A percentile compares a stretch with the other conserved stretches of the same genome.
Evolutionary conservation across 2,888 invertebrate genomes (phyloP).

Genomic region (Hydropsyche betteni): DNA sequence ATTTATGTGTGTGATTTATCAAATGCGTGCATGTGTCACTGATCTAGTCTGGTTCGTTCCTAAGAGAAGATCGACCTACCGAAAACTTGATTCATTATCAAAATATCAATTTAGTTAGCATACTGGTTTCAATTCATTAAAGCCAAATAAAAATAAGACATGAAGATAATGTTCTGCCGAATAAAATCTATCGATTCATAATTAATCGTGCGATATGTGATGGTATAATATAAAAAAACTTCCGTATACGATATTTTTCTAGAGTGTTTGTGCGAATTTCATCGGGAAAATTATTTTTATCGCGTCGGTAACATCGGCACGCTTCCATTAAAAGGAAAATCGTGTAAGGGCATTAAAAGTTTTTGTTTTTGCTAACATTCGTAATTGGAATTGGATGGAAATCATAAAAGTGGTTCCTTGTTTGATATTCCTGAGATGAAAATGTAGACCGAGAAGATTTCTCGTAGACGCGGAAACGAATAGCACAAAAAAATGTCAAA

Average conservation of each 20-base stretch:
- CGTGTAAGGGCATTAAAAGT: constrained; percentile 51
- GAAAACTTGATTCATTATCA: constrained; percentile 22
- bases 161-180: neutral
- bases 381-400: constrained; percentile 49
- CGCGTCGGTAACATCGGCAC: constrained; percentile 20
- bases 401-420: constrained; percentile 49
- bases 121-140: neutral
- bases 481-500: too few relatives aligned
- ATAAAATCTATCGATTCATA: too few relatives aligned
- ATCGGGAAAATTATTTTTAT: constrained; percentile 32
- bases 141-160: neutral
- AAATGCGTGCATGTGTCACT: constrained; percentile 16
- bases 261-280: constrained; percentile 1
- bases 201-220: too few relatives aligned
- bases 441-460: neutral
- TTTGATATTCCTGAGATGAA: constrained; percentile 37
- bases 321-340: constrained; percentile 49
- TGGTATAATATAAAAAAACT: too few relatives aligned
- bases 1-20: constrained; percentile 46
- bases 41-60: constrained; percentile 10
- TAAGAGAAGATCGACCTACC: neutral
- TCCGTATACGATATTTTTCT: too few relatives aligned
- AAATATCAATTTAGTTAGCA: constrained; percentile 21
- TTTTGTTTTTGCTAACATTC: constrained; percentile 50
- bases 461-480: too few relatives aligned